phyloP scores from a whole-genome alignment of 2,113 vertebrate genomes.

The Thermophis baileyi region DNA sequence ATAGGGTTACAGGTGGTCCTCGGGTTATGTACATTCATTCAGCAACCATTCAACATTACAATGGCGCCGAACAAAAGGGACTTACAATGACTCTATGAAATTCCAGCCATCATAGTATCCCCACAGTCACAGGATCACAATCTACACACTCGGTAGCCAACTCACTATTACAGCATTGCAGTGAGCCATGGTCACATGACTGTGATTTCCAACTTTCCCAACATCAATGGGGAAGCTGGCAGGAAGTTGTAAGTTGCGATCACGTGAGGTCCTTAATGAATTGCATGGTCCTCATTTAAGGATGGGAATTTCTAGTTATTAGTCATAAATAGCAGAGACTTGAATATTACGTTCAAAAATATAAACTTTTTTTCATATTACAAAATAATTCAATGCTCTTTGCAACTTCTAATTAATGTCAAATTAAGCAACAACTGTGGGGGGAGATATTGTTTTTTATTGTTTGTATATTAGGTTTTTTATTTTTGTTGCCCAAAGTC shows the following conservation, averaged over 20 bases:
- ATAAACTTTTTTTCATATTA: background rate
- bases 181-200: background rate
- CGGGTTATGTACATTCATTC: background rate
- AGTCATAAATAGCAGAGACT: background rate
- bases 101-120: background rate
- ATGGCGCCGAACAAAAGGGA: background rate
- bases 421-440: background rate
- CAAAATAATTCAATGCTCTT: background rate
- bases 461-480: background rate
- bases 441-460: background rate
- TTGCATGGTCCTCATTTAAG: background rate
- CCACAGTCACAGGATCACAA: background rate
- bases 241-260: background rate
- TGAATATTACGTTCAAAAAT: background rate
- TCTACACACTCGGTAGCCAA: background rate
- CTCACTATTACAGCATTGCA: background rate
- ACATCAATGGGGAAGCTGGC: background rate
- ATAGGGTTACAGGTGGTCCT: background rate
- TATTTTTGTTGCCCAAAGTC: background rate
- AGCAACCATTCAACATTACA: background rate
- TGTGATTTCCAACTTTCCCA: background rate
- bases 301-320: background rate
- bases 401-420: background rate
- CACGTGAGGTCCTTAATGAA: background rate
- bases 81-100: background rate